Percentiles rank a stretch among this genome's conserved stretches.
These are phyloP conservation scores for Hypena proboscidalis DNA, from an alignment of 2,888 invertebrate genomes.

Conservation along the genomic window DNA sequence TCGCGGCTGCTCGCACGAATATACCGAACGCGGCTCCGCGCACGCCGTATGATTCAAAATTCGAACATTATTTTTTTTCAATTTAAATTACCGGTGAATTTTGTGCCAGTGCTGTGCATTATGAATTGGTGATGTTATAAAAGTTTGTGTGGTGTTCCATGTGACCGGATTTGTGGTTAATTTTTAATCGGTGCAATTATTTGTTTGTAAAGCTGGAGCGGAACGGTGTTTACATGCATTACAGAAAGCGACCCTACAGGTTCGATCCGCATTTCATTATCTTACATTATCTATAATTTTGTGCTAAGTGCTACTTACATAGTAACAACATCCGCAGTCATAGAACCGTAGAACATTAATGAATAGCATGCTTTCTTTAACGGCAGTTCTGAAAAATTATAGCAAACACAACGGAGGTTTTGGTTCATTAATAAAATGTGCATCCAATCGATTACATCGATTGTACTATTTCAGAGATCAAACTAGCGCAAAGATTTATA, in stretches of 20 bases:
- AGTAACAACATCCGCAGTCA: constrained; percentile 1
- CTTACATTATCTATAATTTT: constrained; percentile 1
- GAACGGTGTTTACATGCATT: constrained; percentile 82
- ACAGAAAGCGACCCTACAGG: constrained; percentile 83
- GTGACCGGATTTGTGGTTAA: constrained; percentile 51
- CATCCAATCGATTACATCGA: too few species aligned
- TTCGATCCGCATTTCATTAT: constrained; percentile 44
- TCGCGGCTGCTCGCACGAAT: constrained; percentile 64
- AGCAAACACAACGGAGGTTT: too few species aligned
- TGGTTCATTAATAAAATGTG: too few species aligned
- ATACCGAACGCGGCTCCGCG: constrained; percentile 45
- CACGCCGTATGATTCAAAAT: constrained; percentile 39
- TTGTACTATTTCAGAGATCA: too few species aligned
- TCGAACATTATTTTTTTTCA: constrained; percentile 41
- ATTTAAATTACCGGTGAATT: constrained; percentile 26
- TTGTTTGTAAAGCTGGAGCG: constrained; percentile 81
- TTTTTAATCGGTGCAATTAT: constrained; percentile 54
- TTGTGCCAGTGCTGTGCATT: constrained; percentile 28
- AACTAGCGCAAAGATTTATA: too few species aligned
- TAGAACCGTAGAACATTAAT: too few species aligned
- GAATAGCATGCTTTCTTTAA: too few species aligned
- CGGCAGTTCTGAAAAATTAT: too few species aligned
- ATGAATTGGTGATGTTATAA: constrained; percentile 50
- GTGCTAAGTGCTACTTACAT: constrained; percentile 1
- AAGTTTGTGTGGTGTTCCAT: constrained; percentile 39